Conservation (phyloP, 2,113 vertebrate species). For the Barbus barbus region DNA sequence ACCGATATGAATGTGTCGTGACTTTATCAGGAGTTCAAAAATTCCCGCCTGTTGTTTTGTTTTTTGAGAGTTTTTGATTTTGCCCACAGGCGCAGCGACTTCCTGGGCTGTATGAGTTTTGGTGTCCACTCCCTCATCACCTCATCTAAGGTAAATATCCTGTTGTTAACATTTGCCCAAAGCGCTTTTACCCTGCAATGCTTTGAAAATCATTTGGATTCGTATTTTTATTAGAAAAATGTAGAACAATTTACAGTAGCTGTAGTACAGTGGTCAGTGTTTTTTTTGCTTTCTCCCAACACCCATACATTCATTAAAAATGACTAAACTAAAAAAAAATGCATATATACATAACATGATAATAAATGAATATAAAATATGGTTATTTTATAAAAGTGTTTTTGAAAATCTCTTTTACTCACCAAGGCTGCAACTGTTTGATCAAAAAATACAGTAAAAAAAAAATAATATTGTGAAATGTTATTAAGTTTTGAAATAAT, state of each 20-base stretch:
- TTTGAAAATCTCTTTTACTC: too few relatives aligned
- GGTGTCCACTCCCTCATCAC: slow-evolving; percentile 81
- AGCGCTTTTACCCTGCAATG: background rate
- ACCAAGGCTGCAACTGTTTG: too few relatives aligned
- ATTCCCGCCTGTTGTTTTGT: background rate
- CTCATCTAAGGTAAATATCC: slow-evolving; percentile 74
- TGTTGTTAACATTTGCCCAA: background rate
- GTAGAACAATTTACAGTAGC: background rate
- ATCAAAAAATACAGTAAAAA: too few relatives aligned
- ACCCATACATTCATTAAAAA: background rate
- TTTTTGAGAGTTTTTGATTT: slow-evolving; percentile 32
- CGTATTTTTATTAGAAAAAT: background rate
- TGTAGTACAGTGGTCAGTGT: background rate
- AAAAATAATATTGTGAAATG: too few relatives aligned
- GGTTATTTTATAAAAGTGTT: background rate
- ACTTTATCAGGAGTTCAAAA: background rate
- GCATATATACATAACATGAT: background rate
- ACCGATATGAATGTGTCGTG: background rate
- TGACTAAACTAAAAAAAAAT: background rate
- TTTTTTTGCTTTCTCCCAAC: background rate
- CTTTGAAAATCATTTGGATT: background rate
- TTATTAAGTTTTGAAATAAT: too few relatives aligned
- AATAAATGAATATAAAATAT: too few relatives aligned
- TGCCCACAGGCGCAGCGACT: slow-evolving; percentile 69
- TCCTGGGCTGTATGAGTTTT: slow-evolving; percentile 92